Evolutionary conservation across 2,113 vertebrate species (phyloP).

Genomic region (Nycticebus coucang): DNA sequence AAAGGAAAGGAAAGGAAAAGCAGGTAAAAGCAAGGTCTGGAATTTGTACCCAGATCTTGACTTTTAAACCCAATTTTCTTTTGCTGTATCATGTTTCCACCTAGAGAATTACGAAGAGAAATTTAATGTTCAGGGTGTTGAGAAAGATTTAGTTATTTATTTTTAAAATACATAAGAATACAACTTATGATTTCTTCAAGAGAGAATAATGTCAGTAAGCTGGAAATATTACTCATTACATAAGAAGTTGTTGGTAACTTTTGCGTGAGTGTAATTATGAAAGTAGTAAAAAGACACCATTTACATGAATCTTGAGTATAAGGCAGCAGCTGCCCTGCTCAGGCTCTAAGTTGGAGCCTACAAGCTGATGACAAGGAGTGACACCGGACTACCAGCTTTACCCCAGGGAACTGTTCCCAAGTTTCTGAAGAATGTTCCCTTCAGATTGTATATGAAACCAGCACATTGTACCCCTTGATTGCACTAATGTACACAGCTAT

Average conservation of each 20-base stretch:
- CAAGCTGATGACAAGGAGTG: neutral
- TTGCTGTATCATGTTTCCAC: neutral
- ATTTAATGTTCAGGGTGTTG: neutral
- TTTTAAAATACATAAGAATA: conserved; percentile 26
- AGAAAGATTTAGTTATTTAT: neutral
- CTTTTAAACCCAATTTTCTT: neutral
- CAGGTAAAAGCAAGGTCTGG: neutral
- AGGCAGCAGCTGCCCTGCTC: neutral
- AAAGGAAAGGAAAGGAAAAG: neutral
- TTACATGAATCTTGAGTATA: neutral
- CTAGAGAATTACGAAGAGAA: neutral
- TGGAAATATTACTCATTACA: neutral
- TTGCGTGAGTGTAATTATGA: neutral
- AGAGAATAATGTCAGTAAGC: neutral
- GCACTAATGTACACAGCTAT: no score
- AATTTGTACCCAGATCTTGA: neutral
- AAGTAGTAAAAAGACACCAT: neutral
- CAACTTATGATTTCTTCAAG: neutral
- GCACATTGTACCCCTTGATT: no score
- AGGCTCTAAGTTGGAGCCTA: neutral
- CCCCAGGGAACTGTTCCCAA: neutral
- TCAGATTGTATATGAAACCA: no score
- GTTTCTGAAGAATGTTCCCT: neutral
- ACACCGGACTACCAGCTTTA: neutral
- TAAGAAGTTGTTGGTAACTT: neutral